Percentiles rank a stretch among this genome's conserved stretches.
These are phyloP conservation scores for Gymnobelideus leadbeateri DNA, from an alignment of 2,113 vertebrate species.

Conservation along the genomic window DNA sequence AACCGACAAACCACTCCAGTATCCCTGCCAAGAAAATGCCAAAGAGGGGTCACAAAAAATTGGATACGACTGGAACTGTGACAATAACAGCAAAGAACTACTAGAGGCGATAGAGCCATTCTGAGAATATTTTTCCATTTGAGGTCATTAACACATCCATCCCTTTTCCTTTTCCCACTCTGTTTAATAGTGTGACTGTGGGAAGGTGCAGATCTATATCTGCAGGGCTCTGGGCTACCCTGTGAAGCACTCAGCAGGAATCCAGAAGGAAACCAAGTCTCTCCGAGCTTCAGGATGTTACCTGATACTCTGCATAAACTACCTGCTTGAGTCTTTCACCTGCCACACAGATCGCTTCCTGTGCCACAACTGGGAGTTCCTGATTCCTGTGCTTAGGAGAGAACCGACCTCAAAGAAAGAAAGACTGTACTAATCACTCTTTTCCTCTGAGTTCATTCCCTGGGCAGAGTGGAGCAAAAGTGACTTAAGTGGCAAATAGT, in stretches of 20 bases:
- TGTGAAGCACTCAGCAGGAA: not conserved
- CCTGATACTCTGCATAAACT: not conserved
- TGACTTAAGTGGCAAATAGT: not conserved
- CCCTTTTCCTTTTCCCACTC: slow-evolving; percentile 59
- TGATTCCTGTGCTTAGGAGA: not conserved
- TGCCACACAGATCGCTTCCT: not conserved
- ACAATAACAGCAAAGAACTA: not conserved
- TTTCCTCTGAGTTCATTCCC: not conserved
- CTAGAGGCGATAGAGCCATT: slow-evolving; percentile 21
- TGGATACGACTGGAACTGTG: too few species aligned
- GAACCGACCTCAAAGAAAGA: not conserved
- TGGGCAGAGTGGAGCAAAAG: not conserved
- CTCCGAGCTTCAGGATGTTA: slow-evolving; percentile 33
- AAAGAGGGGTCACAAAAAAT: too few species aligned
- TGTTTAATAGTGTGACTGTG: not conserved
- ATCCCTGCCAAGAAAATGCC: too few species aligned
- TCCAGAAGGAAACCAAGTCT: not conserved
- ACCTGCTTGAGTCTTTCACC: slow-evolving; percentile 16
- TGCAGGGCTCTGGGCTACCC: not conserved
- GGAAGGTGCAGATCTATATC: slow-evolving; percentile 3
- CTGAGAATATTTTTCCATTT: slow-evolving; percentile 68
- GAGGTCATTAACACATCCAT: slow-evolving; percentile 44
- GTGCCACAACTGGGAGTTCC: not conserved
- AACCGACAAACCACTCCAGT: too few species aligned
- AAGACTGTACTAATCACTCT: not conserved